A percentile compares a stretch with the other conserved stretches of the same genome.
phyloP scores from a whole-genome alignment of 1,140 invertebrate genomes.

The Drosophila trapezifrons region DNA sequence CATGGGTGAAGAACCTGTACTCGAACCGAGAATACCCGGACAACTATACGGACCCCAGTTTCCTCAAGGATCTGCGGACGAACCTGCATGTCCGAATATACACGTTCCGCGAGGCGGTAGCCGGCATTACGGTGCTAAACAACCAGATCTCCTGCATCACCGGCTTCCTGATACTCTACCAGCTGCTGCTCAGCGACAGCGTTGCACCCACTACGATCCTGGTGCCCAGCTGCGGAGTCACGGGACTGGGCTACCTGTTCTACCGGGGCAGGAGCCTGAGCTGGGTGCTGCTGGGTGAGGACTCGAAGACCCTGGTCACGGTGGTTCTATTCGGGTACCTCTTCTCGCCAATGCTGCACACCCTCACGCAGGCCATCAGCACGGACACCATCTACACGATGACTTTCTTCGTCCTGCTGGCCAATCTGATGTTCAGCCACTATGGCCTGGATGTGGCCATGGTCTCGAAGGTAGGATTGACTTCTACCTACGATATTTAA shows the following conservation, averaged over 20 bases:
- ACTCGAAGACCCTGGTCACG: slow-evolving; percentile 89
- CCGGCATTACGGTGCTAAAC: slow-evolving; percentile 89
- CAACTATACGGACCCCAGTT: slow-evolving; percentile 94
- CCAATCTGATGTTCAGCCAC: slow-evolving; percentile 96
- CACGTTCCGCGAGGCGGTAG: slow-evolving; percentile 88
- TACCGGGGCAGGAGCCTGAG: slow-evolving; percentile 70
- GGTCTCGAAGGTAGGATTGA: slow-evolving; percentile 87
- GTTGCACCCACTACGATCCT: slow-evolving; percentile 87
- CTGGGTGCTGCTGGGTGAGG: slow-evolving; percentile 84
- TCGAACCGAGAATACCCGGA: slow-evolving; percentile 94
- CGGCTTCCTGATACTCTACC: slow-evolving; percentile 90
- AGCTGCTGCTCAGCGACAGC: slow-evolving; percentile 89
- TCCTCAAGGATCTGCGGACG: slow-evolving; percentile 93
- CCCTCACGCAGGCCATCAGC: slow-evolving; percentile 96
- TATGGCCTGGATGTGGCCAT: slow-evolving; percentile 93
- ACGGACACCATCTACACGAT: slow-evolving; percentile 98
- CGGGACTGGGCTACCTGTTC: slow-evolving; percentile 85
- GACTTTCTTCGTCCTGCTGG: slow-evolving; percentile 93
- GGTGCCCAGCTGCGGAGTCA: slow-evolving; percentile 85
- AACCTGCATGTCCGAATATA: slow-evolving; percentile 92
- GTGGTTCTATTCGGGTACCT: slow-evolving; percentile 94
- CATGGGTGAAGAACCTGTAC: slow-evolving; percentile 95
- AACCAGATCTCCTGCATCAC: slow-evolving; percentile 91
- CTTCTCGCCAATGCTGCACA: slow-evolving; percentile 96
- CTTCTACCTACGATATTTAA: no score